Base-by-base conservation (phyloP, 2,113 vertebrate species). In the Triplophysa rosa region DNA sequence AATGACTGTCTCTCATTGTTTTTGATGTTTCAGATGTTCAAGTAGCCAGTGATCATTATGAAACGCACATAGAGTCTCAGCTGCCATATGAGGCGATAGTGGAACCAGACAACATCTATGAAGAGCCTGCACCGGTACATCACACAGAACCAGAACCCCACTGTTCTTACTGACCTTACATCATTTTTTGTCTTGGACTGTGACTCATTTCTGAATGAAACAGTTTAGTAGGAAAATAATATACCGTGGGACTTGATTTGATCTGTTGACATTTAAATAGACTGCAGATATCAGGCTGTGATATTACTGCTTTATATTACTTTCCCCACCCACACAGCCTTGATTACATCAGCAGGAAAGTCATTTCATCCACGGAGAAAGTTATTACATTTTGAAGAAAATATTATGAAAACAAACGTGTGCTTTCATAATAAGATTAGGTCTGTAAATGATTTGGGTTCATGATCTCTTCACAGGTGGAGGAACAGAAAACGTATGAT, bases 121-220 rank as follows among this genome's bases (percentile, higher is more conserved):
- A 98, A 78, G 95, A 96, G 0, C 91, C 95, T 0, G 80, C 91
- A 2, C 83, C 91, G 95, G 97, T 97, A 21, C 64, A 89, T 80
- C 73, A 29, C 37, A 16, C 59, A n/a, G 2, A 1, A n/a, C 42
- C 12, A 67, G 54, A 61, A 10, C 49, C 14, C 23, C 24, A 14
- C 19, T 17, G 2, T 42, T 29, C n/a, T 47, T 19, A 59, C 26
- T 21, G 26, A 75, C 59, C 23, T 37, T 37, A 37, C 33, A 37
- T 37, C 0, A 8, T 37, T 37, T 6, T 37, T 37, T 7, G 5
- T 37, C 33, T 37, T 37, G 0, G 6, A 37, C 6, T 29, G 1
- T 54, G 14, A 54, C 52, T 7, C 52, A 56, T 19, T 56, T 56
- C 16, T 56, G 16, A n/a, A 19, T 56, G 33, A 37, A 12, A 45